These are phyloP conservation scores for Antigone vipio DNA, from an alignment of 2,113 vertebrate genomes.

Conservation along the genomic window DNA sequence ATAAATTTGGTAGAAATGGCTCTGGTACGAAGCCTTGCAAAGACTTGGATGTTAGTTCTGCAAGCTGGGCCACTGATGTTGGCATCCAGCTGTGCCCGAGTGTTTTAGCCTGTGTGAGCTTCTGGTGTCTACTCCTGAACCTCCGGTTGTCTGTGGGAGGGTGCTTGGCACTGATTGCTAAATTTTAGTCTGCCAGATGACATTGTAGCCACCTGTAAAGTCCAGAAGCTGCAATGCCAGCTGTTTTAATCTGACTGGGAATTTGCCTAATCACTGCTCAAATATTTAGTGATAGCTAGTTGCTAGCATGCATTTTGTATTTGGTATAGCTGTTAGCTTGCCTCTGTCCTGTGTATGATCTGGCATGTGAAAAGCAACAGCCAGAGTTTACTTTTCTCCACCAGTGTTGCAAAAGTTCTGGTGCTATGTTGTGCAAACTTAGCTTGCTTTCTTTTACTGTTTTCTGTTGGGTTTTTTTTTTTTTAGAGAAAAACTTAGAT, in stretches of 20 bases:
- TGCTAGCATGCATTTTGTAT: rapidly evolving
- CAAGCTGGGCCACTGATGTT: too few species aligned
- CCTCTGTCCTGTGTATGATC: neutral
- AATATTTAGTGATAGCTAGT: neutral
- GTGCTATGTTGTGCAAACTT: neutral
- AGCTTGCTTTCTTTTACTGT: neutral
- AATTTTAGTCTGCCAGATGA: neutral
- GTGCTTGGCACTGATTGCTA: rapidly evolving
- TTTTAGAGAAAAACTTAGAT: neutral
- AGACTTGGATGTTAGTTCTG: neutral
- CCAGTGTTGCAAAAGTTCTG: neutral
- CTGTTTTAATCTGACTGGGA: neutral
- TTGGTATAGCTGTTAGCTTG: neutral
- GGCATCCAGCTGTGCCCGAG: neutral
- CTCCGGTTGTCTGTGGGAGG: neutral
- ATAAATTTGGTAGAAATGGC: rapidly evolving
- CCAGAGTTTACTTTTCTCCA: neutral
- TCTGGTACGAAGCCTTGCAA: neutral
- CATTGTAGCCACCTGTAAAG: neutral
- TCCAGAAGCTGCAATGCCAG: neutral
- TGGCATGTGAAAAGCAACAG: neutral
- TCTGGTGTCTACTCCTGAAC: neutral
- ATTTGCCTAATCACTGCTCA: neutral
- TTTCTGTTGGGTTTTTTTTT: neutral
- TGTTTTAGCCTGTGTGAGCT: rapidly evolving